Percentiles rank a stretch among this genome's conserved stretches.
These are phyloP conservation scores for Forbesichthys agassizii DNA, from an alignment of 2,113 vertebrate genomes.

Conservation along the genomic window DNA sequence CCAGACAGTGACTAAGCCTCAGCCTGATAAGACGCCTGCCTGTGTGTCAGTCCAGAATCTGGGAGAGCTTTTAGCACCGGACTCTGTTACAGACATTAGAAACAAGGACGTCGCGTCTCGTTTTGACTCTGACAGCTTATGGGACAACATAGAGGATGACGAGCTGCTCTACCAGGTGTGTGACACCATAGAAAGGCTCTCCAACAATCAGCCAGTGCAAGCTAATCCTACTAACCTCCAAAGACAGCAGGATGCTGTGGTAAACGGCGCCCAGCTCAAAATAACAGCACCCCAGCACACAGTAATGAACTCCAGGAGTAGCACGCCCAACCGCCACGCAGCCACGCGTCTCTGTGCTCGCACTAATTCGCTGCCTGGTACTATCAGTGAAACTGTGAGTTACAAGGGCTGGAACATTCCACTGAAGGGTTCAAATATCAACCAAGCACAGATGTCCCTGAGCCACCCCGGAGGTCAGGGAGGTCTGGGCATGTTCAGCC, in stretches of 20 bases:
- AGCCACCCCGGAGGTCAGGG: slow-evolving; percentile 37
- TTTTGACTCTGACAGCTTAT: slow-evolving; percentile 66
- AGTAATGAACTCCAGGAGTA: not conserved
- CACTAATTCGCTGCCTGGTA: slow-evolving; percentile 58
- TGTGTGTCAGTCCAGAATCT: not conserved
- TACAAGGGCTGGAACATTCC: slow-evolving; percentile 51
- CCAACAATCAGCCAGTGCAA: slow-evolving; percentile 68
- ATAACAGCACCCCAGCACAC: not conserved
- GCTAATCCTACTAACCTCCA: not conserved
- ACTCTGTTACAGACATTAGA: slow-evolving; percentile 13
- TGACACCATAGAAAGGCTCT: slow-evolving; percentile 86
- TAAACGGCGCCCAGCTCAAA: slow-evolving; percentile 14
- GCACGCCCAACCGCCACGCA: slow-evolving; percentile 8
- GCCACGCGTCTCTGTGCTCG: slow-evolving; percentile 33
- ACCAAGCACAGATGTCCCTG: slow-evolving; percentile 32
- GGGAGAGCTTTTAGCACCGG: not conserved
- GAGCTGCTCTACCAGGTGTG: slow-evolving; percentile 87
- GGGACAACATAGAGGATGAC: slow-evolving; percentile 84
- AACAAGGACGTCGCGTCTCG: slow-evolving; percentile 24
- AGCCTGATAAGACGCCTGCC: slow-evolving; percentile 7
- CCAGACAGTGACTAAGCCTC: not conserved
- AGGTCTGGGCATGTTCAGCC: slow-evolving; percentile 71
- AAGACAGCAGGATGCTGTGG: slow-evolving; percentile 1
- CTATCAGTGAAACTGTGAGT: slow-evolving; percentile 19
- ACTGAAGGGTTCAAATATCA: slow-evolving; percentile 32